Evolutionary conservation across 2,797 vertebrate genomes (phyloP), one percentile per base, ranked within the genome.

Genomic region (Intellagama lesueurii): DNA sequence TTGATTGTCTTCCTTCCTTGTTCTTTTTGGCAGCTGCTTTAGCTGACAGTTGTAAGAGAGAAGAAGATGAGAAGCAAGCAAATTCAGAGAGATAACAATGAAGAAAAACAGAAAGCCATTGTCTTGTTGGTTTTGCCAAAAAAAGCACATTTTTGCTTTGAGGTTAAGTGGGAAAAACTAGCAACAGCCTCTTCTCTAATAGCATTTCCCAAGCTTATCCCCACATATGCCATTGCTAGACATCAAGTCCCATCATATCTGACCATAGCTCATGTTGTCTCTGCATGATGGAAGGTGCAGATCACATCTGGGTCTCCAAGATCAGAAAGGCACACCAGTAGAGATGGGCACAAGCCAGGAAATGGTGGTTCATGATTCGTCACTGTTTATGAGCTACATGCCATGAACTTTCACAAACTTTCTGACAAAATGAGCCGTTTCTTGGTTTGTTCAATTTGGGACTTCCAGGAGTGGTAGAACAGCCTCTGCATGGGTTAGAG

Each of bases 11-110:
- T 81, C 52, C 56, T 88, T 66, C 81, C 79, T 88, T 70, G 30
- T 75, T 66, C 28, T 47, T 52, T 82, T 86, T 86, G 87, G 87
- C 80, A 82, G 52, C 87, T 66, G 69, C 30, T 70, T 49, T 81
- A 30, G 49, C 40, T 70, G 81, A 69, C 52, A 68, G 40, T 68
- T 8, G 75, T 86, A 40, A 49, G 40, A 78, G 75, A 14, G 49
- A 24, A 68, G 44, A 86, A 28, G 75, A 47, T 40, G 28, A 40
- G 75, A 78, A 47, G 28, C 75, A 78, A 47, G 28, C 75, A 78
- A 56, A 49, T 44, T 49, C 40, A 86, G 44, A n/a, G 30, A 86
- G 7, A 78, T 40, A 66, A 24, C 40, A 68, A 28, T 28, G 17
- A 69, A 77, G 6, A 60, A 78, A 86, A 47, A 47, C 40, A 0